Evolutionary conservation across 1,140 invertebrate species (phyloP), one percentile per base, ranked within the genome.

Genomic region (Microvelia longipes): DNA sequence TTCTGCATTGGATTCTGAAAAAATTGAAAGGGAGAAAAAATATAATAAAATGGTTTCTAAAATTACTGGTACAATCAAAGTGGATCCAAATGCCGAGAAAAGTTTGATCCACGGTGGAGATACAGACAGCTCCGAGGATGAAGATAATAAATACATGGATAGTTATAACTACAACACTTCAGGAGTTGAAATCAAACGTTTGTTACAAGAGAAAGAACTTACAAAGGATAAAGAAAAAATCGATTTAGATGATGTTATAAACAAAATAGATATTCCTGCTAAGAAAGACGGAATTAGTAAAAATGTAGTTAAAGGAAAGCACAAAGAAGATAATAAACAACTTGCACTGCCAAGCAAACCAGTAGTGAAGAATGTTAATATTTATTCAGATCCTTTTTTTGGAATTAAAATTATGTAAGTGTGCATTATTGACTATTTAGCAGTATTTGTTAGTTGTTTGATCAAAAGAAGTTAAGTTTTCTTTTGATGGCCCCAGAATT

Each of bases 111-210:
- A 86, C 71, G 78, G 77, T 66, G 85, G 86, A 27, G 84, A 86
- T 70, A 83, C 83, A 0, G 88, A 91, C 78, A 90, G 88, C 27
- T 91, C 90, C 1, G 90, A 92, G 75, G 90, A 92, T 71, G 90
- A 93, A 80, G 88, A 88, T 68, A 86, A 84, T 72, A 83, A 85
- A 75, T 86, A 89, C 78, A 88, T 86, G 76, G 83, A 88, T 27
- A 83, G 87, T 74, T 79, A 83, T 71, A 86, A 86, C 69, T 90
- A 89, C 75, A 87, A 85, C 73, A 82, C 87, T 68, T 89, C 82
- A 78, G 90, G 90, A 0, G 79, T 80, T 73, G 79, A 83, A 63
- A 81, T 91, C 24, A 90, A 90, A 77, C 81, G 85, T 74, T 75
- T 83, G 25, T 77, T 88, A 5, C 71, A 28, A 64, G 15, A 28